Evolutionary conservation across 2,113 vertebrate species (phyloP).

Genomic region (Rissa tridactyla): DNA sequence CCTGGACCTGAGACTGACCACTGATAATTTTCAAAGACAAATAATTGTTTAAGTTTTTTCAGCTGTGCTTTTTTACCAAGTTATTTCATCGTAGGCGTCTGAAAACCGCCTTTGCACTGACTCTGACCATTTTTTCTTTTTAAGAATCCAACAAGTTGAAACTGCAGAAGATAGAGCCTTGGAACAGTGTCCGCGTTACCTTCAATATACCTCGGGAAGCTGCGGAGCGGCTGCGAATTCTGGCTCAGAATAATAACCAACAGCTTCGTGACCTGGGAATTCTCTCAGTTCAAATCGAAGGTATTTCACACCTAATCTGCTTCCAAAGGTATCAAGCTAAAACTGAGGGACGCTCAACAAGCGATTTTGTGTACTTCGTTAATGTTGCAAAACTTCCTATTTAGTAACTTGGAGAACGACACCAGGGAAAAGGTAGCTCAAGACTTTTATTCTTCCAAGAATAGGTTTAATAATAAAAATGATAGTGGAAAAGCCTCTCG

Average conservation of each 20-base stretch:
- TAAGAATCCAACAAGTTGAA: constrained; percentile 84
- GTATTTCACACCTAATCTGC: constrained; percentile 56
- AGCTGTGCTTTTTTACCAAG: neutral
- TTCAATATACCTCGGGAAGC: constrained; percentile 98
- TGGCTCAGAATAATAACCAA: constrained; percentile 97
- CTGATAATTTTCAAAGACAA: neutral
- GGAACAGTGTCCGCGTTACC: constrained; percentile 98
- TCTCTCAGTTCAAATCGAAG: constrained; percentile 97
- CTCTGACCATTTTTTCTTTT: neutral
- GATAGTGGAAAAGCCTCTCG: neutral
- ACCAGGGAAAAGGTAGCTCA: neutral
- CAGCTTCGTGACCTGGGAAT: constrained; percentile 97
- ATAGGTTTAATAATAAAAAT: neutral
- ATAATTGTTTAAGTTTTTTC: neutral
- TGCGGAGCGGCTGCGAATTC: constrained; percentile 88
- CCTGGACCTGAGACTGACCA: neutral
- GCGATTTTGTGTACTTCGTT: neutral
- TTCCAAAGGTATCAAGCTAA: neutral
- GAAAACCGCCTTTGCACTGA: neutral
- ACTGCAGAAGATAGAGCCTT: constrained; percentile 89
- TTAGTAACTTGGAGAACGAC: neutral
- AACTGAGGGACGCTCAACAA: neutral
- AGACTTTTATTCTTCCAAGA: neutral
- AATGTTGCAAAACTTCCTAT: neutral
- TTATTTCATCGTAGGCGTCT: accelerated